These are phyloP conservation scores for Sialis lutaria DNA, from an alignment of 2,888 invertebrate species.

Conservation along the genomic window DNA sequence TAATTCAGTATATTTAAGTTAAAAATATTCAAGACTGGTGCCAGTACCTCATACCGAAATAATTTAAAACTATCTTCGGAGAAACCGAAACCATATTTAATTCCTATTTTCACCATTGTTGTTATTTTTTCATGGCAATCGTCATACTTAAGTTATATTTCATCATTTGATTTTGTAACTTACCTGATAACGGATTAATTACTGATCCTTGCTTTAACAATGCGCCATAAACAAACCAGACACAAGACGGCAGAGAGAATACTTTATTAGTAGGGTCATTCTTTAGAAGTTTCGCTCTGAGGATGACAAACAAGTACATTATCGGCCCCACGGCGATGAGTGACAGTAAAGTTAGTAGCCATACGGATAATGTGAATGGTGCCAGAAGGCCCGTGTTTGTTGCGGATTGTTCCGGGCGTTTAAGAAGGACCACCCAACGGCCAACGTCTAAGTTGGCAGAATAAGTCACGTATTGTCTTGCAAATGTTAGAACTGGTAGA, in stretches of 20 bases:
- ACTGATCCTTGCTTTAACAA: conserved; percentile 75
- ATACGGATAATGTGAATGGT: conserved; percentile 47
- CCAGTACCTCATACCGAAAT: no score
- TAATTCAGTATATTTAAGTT: no score
- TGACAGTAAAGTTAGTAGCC: conserved; percentile 51
- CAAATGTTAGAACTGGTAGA: conserved; percentile 44
- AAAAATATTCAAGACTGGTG: no score
- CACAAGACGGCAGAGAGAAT: conserved; percentile 49
- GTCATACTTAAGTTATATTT: no score
- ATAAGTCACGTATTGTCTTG: conserved; percentile 33
- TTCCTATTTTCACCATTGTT: no score
- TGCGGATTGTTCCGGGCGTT: conserved; percentile 63
- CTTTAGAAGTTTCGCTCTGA: conserved; percentile 43
- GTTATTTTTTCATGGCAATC: no score
- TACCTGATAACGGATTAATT: conserved; percentile 64
- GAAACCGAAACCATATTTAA: no score
- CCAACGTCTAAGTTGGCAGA: conserved; percentile 52
- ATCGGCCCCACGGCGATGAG: conserved; percentile 60
- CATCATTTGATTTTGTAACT: conserved; percentile 9
- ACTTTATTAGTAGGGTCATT: conserved; percentile 33
- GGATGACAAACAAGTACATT: conserved; percentile 49
- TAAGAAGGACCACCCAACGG: conserved; percentile 64
- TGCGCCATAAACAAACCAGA: conserved; percentile 80
- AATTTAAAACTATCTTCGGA: no score
- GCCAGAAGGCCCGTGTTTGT: conserved; percentile 68